Evolutionary conservation across 92 coral and sea anemone genomes (phyloP), one percentile per base, ranked within the genome.

Genomic region (Phenganax subtilis): DNA sequence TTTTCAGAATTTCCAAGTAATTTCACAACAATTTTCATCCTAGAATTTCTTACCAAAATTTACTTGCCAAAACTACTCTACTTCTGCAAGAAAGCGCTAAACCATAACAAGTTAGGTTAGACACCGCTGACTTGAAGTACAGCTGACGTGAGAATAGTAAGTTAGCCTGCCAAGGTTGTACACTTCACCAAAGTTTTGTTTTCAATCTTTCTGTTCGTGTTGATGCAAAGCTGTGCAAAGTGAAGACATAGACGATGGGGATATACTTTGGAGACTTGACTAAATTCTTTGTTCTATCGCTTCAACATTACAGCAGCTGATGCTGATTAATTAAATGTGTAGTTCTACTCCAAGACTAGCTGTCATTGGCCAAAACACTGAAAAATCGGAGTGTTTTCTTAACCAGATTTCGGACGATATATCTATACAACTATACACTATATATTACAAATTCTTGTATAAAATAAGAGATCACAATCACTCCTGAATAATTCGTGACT

Each of bases 1-100:
- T 80, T 84, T 87, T 91, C 97, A 64, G 84, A 88, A 56, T 93
- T 91, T 72, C 87, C 88, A 28, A 91, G 86, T 55, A 90, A 85
- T 79, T 91, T 91, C 0, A 90, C 93, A 47, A 84, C 74, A 20
- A 91, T 86, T 82, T 88, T 85, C 97, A 91, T 91, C 57, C 20
- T 75, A 52, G n/a, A 55, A 31, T 20, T 37, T 30, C 3, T 37
- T 29, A 9, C 16, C 9, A 68, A 68, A 61, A 30, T 68, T 68
- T 37, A 37, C 47, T 37, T 37, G 47, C 47, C 47, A 25, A 25
- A 11, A 11, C 17, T 64, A 14, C 30, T 64, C 4, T 17, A 64
- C 15, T 30, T 30, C 53, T 37, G 47, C 47, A 68, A 68, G 53
- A 68, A 68, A 12, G 73, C 73, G 73, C 54, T 68, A 68, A n/a